These are phyloP conservation scores for Lithophane semibrunnea DNA, from an alignment of 2,888 invertebrate species.

Conservation along the genomic window DNA sequence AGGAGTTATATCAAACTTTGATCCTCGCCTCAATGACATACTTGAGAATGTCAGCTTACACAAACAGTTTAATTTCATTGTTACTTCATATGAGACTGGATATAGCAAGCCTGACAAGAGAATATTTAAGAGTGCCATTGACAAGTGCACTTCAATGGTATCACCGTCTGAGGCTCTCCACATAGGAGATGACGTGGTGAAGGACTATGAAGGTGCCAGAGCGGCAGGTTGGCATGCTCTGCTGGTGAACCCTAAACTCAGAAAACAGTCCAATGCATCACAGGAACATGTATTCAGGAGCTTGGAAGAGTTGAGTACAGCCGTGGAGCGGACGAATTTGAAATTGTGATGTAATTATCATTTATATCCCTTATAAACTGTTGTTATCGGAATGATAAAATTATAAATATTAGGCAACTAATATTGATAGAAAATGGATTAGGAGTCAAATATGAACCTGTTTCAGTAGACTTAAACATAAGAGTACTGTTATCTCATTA, in stretches of 20 bases:
- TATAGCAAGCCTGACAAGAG: conserved; percentile 93
- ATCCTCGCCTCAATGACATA: conserved; percentile 94
- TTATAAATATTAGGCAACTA: background rate
- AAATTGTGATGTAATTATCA: conserved; percentile 54
- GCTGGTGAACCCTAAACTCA: conserved; percentile 70
- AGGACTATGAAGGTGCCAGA: conserved; percentile 95
- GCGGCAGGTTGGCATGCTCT: conserved; percentile 94
- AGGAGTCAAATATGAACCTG: background rate
- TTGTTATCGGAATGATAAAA: background rate
- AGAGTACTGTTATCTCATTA: background rate
- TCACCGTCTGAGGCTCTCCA: conserved; percentile 93
- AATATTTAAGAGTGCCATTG: conserved; percentile 93
- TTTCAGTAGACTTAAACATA: background rate
- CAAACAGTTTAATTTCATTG: conserved; percentile 94
- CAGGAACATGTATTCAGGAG: conserved; percentile 76
- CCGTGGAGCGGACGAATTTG: conserved; percentile 70
- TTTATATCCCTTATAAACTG: background rate
- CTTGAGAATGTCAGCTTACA: conserved; percentile 92
- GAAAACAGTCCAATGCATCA: conserved; percentile 65
- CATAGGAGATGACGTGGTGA: conserved; percentile 94
- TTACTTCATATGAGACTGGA: conserved; percentile 94
- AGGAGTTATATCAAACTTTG: conserved; percentile 97
- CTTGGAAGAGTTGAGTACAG: conserved; percentile 75
- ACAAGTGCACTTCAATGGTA: conserved; percentile 81
- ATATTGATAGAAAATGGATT: background rate